A percentile compares a stretch with the other conserved stretches of the same genome.
Conservation (phyloP, 1,140 invertebrate genomes). For the Magallana gigas region DNA sequence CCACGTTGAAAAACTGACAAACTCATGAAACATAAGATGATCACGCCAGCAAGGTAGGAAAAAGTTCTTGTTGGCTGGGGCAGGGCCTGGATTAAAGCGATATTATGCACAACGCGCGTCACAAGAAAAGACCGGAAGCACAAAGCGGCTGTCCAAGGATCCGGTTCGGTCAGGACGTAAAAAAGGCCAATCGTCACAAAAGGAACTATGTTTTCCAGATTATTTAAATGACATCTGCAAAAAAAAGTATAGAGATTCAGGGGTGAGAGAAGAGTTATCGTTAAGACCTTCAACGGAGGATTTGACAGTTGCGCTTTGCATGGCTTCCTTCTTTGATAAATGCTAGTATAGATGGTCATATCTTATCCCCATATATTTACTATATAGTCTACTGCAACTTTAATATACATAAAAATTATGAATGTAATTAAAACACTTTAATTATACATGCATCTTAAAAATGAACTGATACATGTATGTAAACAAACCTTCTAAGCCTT, state of each 20-base stretch:
- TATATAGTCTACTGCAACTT: too few species aligned
- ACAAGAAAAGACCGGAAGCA: conserved; percentile 83
- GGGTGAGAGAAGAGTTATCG: too few species aligned
- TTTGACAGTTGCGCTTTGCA: too few species aligned
- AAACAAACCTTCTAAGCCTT: not conserved
- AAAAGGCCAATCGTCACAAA: conserved; percentile 83
- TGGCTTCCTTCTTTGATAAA: too few species aligned
- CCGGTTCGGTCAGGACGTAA: conserved; percentile 83
- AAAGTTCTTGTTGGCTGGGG: conserved; percentile 18
- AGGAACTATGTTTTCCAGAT: conserved; percentile 84
- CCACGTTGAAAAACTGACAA: not conserved
- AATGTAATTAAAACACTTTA: too few species aligned
- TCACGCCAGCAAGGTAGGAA: not conserved
- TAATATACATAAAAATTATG: too few species aligned
- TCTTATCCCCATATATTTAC: too few species aligned
- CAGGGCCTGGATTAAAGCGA: not conserved
- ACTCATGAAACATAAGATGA: not conserved
- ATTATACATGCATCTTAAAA: too few species aligned
- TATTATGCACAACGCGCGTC: conserved; percentile 82
- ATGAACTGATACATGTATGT: not conserved
- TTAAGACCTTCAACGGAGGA: too few species aligned
- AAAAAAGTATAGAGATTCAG: not conserved
- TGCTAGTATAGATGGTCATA: too few species aligned
- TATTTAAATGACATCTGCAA: conserved; percentile 84
- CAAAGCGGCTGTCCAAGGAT: conserved; percentile 80